These are phyloP conservation scores for Venturia canescens DNA, from an alignment of 1,140 invertebrate genomes.

Conservation along the genomic window DNA sequence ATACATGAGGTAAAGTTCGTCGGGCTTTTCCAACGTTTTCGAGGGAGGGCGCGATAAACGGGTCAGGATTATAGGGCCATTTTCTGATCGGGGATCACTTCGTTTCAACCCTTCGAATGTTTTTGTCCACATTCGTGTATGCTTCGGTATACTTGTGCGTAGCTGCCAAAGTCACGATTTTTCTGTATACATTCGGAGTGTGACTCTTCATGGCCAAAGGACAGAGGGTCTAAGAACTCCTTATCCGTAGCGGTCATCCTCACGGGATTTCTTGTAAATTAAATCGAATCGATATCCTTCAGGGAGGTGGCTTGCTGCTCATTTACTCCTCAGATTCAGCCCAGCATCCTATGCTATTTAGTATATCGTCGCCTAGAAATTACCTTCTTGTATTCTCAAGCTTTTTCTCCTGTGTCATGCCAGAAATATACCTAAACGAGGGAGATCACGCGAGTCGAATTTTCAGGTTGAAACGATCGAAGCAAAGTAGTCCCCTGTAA, in stretches of 20 bases:
- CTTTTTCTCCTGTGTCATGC: background rate
- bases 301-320: slow-evolving; percentile 40
- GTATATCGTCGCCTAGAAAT: background rate
- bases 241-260: slow-evolving; percentile 44
- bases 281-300: slow-evolving; percentile 59
- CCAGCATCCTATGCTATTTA: background rate
- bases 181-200: background rate
- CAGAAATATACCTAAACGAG: background rate
- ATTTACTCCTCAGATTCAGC: no score
- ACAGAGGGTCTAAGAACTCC: slow-evolving; percentile 20
- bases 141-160: background rate
- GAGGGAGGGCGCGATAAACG: slow-evolving; percentile 3
- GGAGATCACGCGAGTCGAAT: background rate
- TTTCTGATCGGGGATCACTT: background rate
- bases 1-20: slow-evolving; percentile 11
- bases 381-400: background rate
- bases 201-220: background rate
- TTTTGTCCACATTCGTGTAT: background rate
- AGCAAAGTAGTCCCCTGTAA: no score
- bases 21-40: slow-evolving; percentile 18
- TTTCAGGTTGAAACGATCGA: background rate
- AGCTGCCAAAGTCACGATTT: background rate
- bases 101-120: slow-evolving; percentile 22
- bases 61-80: slow-evolving; percentile 8
- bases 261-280: slow-evolving; percentile 54